These are phyloP conservation scores for Drosophila pectinifera DNA, from an alignment of 1,140 invertebrate species.

Conservation along the genomic window DNA sequence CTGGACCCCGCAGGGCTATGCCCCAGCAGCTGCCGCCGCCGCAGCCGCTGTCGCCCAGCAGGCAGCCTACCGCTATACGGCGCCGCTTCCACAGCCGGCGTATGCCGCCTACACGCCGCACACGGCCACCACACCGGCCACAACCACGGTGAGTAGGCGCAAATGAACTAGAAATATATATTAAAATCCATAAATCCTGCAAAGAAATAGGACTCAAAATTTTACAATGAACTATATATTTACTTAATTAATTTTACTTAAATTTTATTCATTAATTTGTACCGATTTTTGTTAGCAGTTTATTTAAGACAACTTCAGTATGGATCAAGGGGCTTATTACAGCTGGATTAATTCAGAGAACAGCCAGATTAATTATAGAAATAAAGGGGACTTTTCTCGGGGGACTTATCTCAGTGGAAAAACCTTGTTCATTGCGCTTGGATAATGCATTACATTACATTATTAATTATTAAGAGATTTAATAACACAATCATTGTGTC, in stretches of 20 bases:
- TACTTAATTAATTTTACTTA: no score
- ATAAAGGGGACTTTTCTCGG: neutral
- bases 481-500: neutral
- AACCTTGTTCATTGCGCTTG: neutral
- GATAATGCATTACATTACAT: neutral
- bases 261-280: no score
- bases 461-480: neutral
- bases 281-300: no score
- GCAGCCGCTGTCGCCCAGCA: conserved; percentile 83
- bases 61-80: conserved; percentile 81
- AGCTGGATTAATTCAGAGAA: no score
- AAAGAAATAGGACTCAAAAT: no score
- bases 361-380: neutral
- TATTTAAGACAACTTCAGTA: no score
- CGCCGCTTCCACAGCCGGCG: conserved; percentile 82
- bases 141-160: conserved; percentile 79
- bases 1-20: conserved; percentile 84
- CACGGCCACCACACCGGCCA: conserved; percentile 79
- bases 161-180: neutral
- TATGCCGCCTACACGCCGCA: conserved; percentile 84
- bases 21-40: conserved; percentile 78
- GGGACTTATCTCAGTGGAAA: neutral
- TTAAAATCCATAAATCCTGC: no score
- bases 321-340: no score
- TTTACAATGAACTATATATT: no score